Percentiles rank a stretch among this genome's conserved stretches.
phyloP scores from a whole-genome alignment of 2,797 vertebrate species.

The Coccyzus lansbergi region DNA sequence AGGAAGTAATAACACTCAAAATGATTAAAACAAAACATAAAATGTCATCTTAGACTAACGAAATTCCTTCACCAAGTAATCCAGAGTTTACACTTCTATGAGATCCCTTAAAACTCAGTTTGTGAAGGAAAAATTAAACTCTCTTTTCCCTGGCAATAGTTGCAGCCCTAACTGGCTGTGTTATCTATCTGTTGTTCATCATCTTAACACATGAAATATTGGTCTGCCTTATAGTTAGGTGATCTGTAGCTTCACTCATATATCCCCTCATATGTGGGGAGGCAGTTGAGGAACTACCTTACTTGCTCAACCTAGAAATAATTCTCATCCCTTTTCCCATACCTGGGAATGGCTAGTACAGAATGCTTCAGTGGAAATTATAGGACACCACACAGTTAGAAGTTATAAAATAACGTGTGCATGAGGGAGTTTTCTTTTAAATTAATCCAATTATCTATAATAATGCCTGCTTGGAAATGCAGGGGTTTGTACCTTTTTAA shows the following conservation, averaged over 20 bases:
- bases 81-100: background rate
- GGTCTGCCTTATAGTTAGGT: background rate
- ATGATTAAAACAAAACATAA: conserved; percentile 56
- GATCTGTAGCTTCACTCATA: background rate
- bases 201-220: background rate
- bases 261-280: background rate
- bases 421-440: background rate
- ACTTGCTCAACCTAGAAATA: background rate
- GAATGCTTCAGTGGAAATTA: background rate
- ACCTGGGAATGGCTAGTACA: background rate
- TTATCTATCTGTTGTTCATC: background rate
- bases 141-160: background rate
- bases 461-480: background rate
- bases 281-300: background rate
- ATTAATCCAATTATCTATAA: background rate
- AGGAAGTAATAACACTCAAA: conserved; percentile 41
- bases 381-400: background rate
- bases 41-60: conserved; percentile 59
- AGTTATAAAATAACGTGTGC: background rate
- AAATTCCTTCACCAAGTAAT: conserved; percentile 47
- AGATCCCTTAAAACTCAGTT: conserved; percentile 34
- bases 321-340: background rate
- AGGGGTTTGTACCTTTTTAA: background rate
- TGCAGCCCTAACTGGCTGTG: background rate
- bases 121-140: conserved; percentile 41